Evolutionary conservation across 1,140 invertebrate species (phyloP).

Genomic region (Dolichoris vasculosae): DNA sequence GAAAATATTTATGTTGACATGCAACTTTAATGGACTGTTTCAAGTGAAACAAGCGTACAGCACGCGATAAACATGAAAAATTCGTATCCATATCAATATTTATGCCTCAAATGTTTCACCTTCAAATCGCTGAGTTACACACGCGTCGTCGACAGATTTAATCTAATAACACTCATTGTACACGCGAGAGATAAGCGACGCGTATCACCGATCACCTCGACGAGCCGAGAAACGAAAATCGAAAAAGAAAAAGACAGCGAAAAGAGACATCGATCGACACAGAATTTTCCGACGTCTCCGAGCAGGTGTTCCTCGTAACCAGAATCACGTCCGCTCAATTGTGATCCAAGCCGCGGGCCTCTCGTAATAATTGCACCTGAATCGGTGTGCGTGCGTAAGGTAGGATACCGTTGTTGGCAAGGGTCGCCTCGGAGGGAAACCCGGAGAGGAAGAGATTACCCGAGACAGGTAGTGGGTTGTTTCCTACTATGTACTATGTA

Average conservation of each 20-base stretch:
- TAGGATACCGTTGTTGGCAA: background rate
- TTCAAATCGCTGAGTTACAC: background rate
- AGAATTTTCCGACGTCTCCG: background rate
- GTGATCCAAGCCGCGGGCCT: slow-evolving; percentile 51
- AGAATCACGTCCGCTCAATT: slow-evolving; percentile 61
- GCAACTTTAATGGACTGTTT: slow-evolving; percentile 17
- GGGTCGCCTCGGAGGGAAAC: no score
- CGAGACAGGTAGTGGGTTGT: background rate
- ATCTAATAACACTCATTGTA: slow-evolving; percentile 22
- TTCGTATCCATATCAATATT: slow-evolving; percentile 6
- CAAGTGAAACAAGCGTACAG: background rate
- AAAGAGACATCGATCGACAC: background rate
- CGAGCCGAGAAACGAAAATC: no score
- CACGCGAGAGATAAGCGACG: slow-evolving; percentile 1
- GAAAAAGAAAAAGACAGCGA: background rate
- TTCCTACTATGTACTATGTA: background rate
- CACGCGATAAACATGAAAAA: slow-evolving; percentile 13
- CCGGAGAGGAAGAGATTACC: background rate
- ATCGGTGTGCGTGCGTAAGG: slow-evolving; percentile 4
- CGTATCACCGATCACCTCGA: no score
- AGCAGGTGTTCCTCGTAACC: slow-evolving; percentile 52
- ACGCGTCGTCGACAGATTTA: background rate
- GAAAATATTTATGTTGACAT: slow-evolving; percentile 17
- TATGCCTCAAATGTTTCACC: background rate
- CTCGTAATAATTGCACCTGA: slow-evolving; percentile 65